Percentiles rank a stretch among this genome's conserved stretches.
Evolutionary conservation across 2,888 invertebrate species (phyloP).

Genomic region (Zygogramma bicolorata): DNA sequence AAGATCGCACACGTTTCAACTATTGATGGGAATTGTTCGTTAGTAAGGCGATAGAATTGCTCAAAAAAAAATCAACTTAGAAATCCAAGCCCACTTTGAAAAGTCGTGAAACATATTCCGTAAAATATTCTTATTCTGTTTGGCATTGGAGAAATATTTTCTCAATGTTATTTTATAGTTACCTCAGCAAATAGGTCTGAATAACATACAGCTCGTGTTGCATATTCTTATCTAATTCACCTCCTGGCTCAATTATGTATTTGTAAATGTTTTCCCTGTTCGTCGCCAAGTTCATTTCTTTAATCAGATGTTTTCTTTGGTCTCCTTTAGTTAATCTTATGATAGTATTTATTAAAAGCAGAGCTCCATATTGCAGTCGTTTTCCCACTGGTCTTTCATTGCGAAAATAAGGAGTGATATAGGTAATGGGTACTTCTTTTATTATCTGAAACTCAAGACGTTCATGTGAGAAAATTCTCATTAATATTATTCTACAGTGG

Average conservation of each 20-base stretch:
- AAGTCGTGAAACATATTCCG: too few species aligned
- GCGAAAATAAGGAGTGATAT: conserved; percentile 55
- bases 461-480: background rate
- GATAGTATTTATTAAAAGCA: conserved; percentile 61
- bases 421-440: conserved; percentile 50
- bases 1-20: too few species aligned
- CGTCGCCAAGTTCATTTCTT: conserved; percentile 56
- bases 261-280: conserved; percentile 54
- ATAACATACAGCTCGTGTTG: conserved; percentile 62
- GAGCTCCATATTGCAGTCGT: conserved; percentile 57
- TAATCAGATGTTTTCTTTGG: conserved; percentile 56
- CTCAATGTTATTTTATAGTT: too few species aligned
- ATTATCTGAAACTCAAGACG: conserved; percentile 51
- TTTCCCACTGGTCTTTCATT: conserved; percentile 38
- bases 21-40: too few species aligned
- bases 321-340: conserved; percentile 58
- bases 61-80: too few species aligned
- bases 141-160: too few species aligned
- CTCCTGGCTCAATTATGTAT: conserved; percentile 48
- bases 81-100: too few species aligned
- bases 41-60: too few species aligned
- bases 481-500: background rate
- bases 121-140: too few species aligned
- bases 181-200: conserved; percentile 62
- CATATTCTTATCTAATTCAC: conserved; percentile 51